Base-by-base conservation (phyloP, 2,888 invertebrate species). In the Apamea monoglypha region DNA sequence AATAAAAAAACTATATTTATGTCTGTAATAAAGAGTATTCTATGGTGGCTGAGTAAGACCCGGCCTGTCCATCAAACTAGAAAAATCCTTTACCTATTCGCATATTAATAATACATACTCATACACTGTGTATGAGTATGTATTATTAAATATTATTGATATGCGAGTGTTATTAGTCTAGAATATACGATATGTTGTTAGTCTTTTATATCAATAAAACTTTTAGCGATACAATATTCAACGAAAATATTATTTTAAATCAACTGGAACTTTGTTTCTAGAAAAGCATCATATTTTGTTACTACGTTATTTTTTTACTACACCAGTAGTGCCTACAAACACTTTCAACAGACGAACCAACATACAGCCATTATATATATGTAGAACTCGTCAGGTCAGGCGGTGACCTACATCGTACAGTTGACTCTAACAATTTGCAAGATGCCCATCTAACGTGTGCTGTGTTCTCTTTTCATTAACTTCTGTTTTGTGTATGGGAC, bases 381-480 rank as follows among this genome's bases (percentile, higher is more conserved):
- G 47, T 56, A 66, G 56, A 68, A 61, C 59, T 81, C 29, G 63
- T 32, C 59, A 72, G 40, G 59, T 68, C 66, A 12, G 14, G 21
- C 21, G 18, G 29, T 80, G 83, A 84, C 88, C 86, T 74, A 87
- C 69, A 84, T 81, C 36, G 47, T 12, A 14, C 18, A 5, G 79
- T 80, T 76, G 75, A 74, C 75, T 73, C 74, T 67, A 75, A 80
- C 83, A 76, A 88, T 82, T 84, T 78, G 70, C 77, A 78, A 87
- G 80, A 81, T 67, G 69, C 3, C 71, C 78, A 71, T 67, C 78
- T 82, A 71, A 82, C 74, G 72, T 63, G 2, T 7, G 5, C 36
- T 77, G 36, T 81, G 61, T 80, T 86, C 79, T 78, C 40, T 81
- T 81, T 84, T 68, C 76, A 82, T 82, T 87, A 76, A 32, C 56